phyloP scores from a whole-genome alignment of 2,113 vertebrate genomes.

The Zonotrichia leucophrys region DNA sequence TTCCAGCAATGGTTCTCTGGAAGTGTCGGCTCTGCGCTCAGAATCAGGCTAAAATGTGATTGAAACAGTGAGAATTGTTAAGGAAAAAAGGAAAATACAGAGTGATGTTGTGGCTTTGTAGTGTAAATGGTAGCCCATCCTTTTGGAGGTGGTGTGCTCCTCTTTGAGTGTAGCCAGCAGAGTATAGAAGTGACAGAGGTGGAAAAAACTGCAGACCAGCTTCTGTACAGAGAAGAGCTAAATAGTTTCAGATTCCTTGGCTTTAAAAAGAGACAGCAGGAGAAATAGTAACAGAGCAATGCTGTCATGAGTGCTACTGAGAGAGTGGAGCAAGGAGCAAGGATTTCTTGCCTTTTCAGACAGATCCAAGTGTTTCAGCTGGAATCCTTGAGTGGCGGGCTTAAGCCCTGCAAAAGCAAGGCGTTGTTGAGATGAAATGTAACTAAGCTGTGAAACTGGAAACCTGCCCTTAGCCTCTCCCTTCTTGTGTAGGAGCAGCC shows the following conservation, averaged over 20 bases:
- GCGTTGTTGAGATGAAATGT: neutral
- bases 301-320: neutral
- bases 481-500: neutral
- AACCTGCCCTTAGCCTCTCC: neutral
- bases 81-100: neutral
- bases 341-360: neutral
- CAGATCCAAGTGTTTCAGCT: neutral
- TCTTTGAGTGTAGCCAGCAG: neutral
- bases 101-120: neutral
- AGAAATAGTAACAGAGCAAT: neutral
- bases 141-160: neutral
- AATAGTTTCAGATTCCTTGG: neutral
- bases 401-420: neutral
- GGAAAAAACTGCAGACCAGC: neutral
- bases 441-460: neutral
- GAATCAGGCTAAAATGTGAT: neutral
- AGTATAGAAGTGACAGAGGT: neutral
- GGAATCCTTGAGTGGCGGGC: neutral
- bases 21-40: neutral
- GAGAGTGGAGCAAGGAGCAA: neutral
- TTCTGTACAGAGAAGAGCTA: neutral
- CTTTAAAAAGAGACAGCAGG: neutral
- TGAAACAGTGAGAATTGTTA: neutral
- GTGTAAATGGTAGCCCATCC: neutral
- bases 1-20: neutral